Base-by-base conservation (phyloP, 2,888 invertebrate species). In the Alloscopus bannaensis region DNA sequence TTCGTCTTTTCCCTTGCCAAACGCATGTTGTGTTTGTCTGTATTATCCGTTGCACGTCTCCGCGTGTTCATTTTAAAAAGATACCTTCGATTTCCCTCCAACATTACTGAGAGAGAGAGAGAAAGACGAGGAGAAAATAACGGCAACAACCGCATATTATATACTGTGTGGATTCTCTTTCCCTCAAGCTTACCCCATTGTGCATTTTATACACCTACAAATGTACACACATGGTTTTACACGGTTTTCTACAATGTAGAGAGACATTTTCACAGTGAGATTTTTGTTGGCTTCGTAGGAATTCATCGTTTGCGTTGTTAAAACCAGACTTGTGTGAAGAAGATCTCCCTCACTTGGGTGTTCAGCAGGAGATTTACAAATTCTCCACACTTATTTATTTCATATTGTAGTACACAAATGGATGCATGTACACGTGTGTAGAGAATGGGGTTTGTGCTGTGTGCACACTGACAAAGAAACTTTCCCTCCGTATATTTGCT, bases 291-390 rank as follows among this genome's bases (percentile, higher is more conserved):
- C 75, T 60, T 47, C 50, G 18, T 57, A 59, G 28, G 52, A 76
- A 76, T 76, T 68, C 75, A 68, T 68, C 50, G 75, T 64, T 20
- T 68, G 60, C n/a, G n/a, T n/a, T 60, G 59, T 50, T 68, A 50
- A 73, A 52, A 65, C 60, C 40, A 26, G 42, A 64, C 50, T 66
- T 59, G 24, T 62, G 65, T 45, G 42, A 59, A 55, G 70, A 70
- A 55, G 70, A 70, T 45, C 29, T 65, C 22, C 64, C 59, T n/a
- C n/a, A n/a, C n/a, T n/a, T n/a, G n/a, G n/a, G n/a, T 71, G 73
- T 47, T 75, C 65, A 73, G 55, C 55, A 55, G 36, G 55, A 57
- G 57, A 6, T 52, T 52, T 52, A 52, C 64, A 73, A 73, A 55
- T 65, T 62, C 57, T 69, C 36, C 29, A 52, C 28, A 36, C 31